phyloP scores from a whole-genome alignment of 2,797 vertebrate species.

The Calcarius lapponicus region DNA sequence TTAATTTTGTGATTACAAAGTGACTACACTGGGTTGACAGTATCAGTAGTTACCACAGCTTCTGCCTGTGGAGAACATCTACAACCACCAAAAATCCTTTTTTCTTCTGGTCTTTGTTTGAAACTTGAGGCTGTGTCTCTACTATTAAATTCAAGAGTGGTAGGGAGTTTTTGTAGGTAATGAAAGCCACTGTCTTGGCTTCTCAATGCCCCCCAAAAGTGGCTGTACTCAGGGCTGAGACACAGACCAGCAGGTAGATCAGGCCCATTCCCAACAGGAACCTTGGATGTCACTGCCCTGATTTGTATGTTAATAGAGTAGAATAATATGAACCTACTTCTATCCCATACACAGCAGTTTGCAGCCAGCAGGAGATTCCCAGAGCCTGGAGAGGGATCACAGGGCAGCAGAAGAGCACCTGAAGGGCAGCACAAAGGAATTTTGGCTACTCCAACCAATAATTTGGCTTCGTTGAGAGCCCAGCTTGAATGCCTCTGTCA shows the following conservation, averaged over 20 bases:
- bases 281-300: not conserved
- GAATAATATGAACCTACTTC: not conserved
- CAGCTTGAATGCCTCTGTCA: not conserved
- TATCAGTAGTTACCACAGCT: not conserved
- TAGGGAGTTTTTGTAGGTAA: not conserved
- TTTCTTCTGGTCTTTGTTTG: not conserved
- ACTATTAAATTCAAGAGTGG: not conserved
- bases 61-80: not conserved
- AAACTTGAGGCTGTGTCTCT: not conserved
- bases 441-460: not conserved
- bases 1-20: not conserved
- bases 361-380: not conserved
- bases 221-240: accelerated
- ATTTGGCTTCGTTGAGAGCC: not conserved
- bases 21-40: not conserved
- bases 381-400: not conserved
- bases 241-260: accelerated
- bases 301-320: not conserved
- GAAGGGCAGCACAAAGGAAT: not conserved
- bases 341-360: not conserved
- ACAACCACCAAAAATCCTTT: not conserved
- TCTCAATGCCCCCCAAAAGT: not conserved
- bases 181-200: not conserved
- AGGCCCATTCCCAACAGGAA: not conserved
- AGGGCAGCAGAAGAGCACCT: not conserved